A percentile compares a stretch with the other conserved stretches of the same genome.
phyloP scores from a whole-genome alignment of 1,140 invertebrate genomes.

The Cyrtorhinus lividipennis region DNA sequence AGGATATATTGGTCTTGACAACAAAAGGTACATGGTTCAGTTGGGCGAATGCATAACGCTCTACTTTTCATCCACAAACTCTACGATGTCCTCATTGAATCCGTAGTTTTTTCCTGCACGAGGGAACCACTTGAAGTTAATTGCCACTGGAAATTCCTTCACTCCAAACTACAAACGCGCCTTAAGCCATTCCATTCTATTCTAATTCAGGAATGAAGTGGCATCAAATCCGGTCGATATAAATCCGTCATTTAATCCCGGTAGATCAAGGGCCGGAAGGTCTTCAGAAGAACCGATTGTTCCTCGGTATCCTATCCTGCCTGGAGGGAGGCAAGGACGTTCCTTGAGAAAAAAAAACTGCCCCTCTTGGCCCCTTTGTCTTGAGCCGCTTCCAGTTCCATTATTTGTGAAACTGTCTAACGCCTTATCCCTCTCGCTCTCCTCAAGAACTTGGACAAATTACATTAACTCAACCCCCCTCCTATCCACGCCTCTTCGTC shows the following conservation, averaged over 20 bases:
- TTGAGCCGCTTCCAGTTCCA: background rate
- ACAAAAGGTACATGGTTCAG: no score
- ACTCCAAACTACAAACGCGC: no score
- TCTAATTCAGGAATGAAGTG: background rate
- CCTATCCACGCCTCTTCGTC: no score
- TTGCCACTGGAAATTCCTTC: no score
- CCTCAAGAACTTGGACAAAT: background rate
- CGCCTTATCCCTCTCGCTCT: background rate
- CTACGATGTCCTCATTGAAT: no score
- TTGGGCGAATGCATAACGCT: no score
- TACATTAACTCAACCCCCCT: background rate
- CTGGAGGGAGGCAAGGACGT: background rate
- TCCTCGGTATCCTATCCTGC: background rate
- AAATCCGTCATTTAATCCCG: background rate
- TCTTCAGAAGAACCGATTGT: background rate
- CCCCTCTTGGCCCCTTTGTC: background rate
- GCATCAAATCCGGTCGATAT: background rate
- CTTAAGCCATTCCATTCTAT: background rate
- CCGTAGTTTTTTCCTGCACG: no score
- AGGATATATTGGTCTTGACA: no score
- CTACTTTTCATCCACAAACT: no score
- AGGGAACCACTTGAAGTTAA: no score
- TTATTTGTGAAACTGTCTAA: background rate
- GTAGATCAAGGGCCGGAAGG: no score
- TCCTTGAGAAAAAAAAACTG: background rate